Percentiles rank a stretch among this genome's conserved stretches.
Conservation (phyloP, 2,797 vertebrate species). For the Hylomyscus alleni region DNA sequence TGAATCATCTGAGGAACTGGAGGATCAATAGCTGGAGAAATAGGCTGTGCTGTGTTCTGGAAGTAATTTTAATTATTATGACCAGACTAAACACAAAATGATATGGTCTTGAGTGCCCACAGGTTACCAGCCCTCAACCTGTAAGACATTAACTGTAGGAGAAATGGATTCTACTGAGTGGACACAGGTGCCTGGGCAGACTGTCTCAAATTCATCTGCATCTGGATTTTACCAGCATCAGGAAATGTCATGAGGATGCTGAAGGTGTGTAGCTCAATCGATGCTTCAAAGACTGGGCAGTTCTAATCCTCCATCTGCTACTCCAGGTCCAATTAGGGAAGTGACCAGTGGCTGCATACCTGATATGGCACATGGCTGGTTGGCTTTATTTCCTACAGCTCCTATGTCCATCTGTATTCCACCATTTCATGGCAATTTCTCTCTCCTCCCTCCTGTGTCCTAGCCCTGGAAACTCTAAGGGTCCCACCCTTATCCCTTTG, state of each 20-base stretch:
- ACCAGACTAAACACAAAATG: slow-evolving; percentile 30
- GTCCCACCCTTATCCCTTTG: too few species aligned
- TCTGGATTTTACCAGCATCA: not conserved
- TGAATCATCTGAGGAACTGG: not conserved
- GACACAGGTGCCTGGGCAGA: slow-evolving; percentile 34
- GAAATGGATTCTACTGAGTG: not conserved
- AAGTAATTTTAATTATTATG: not conserved
- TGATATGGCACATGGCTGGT: too few species aligned
- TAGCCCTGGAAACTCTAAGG: too few species aligned
- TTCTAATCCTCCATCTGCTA: too few species aligned
- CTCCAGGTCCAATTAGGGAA: too few species aligned
- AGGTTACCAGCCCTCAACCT: not conserved
- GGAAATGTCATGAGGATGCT: not conserved
- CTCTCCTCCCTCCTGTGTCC: too few species aligned
- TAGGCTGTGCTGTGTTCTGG: not conserved
- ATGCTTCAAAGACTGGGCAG: too few species aligned
- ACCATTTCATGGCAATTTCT: too few species aligned
- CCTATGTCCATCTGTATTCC: too few species aligned
- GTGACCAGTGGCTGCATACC: too few species aligned
- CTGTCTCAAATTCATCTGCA: slow-evolving; percentile 32
- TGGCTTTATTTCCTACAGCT: too few species aligned
- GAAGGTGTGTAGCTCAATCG: not conserved
- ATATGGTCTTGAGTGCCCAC: not conserved
- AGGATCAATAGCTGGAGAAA: not conserved
- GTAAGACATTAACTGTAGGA: not conserved